A percentile compares a stretch with the other conserved stretches of the same genome.
Conservation (phyloP, 2,888 invertebrate genomes). For the Limnephilus lunatus region DNA sequence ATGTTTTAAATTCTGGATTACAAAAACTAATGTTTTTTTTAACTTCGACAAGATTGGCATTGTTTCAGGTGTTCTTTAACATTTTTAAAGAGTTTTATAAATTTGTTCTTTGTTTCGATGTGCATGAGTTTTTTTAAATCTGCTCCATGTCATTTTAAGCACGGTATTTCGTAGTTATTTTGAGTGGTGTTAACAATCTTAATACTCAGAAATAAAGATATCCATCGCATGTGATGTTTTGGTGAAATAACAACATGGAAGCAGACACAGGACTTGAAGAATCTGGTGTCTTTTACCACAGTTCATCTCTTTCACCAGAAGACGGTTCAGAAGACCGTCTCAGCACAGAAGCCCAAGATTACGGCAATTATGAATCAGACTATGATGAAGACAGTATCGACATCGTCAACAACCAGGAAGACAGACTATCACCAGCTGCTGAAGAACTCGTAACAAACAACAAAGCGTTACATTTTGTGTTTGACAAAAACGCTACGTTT, state of each 20-base stretch:
- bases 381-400: constrained; percentile 63
- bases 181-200: background rate
- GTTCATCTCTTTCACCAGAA: constrained; percentile 49
- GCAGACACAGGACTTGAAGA: constrained; percentile 21
- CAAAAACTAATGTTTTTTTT: background rate
- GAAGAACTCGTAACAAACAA: background rate
- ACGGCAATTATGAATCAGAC: constrained; percentile 60
- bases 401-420: constrained; percentile 56
- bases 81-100: background rate
- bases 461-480: constrained; percentile 7
- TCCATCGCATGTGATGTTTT: background rate
- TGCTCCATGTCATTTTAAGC: background rate
- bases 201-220: background rate
- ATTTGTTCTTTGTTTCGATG: background rate
- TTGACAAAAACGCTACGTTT: constrained; percentile 11
- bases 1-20: background rate
- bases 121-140: background rate
- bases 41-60: background rate
- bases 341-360: constrained; percentile 54
- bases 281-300: constrained; percentile 36
- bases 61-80: background rate
- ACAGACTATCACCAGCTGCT: constrained; percentile 26
- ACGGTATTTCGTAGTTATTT: background rate
- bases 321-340: constrained; percentile 60
- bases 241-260: constrained; percentile 29